These are phyloP conservation scores for Anthoptus insignis DNA, from an alignment of 2,888 invertebrate species.

Conservation along the genomic window DNA sequence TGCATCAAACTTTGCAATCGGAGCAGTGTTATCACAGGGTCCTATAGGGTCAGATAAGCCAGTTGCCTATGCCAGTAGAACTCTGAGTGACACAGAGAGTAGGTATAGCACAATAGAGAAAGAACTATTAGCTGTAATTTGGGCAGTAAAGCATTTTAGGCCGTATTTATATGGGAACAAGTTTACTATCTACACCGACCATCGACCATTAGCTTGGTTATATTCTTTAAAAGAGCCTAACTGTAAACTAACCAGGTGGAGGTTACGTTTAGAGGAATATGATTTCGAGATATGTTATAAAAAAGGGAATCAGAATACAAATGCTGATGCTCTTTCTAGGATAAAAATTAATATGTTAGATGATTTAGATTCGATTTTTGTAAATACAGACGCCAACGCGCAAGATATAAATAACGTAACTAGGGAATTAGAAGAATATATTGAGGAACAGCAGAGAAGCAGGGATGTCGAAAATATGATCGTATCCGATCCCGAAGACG, in stretches of 20 bases:
- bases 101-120: constrained; percentile 39
- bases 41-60: constrained; percentile 30
- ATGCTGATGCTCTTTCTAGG: constrained; percentile 34
- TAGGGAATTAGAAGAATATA: constrained; percentile 1
- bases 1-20: constrained; percentile 52
- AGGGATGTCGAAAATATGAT: neutral
- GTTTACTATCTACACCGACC: constrained; percentile 42
- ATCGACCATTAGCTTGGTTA: no score
- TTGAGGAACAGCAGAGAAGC: neutral
- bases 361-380: neutral
- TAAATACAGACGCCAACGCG: neutral
- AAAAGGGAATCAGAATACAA: constrained; percentile 33
- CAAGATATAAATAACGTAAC: neutral
- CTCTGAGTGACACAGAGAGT: constrained; percentile 19
- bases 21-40: constrained; percentile 55
- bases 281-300: constrained; percentile 22
- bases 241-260: constrained; percentile 6
- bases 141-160: constrained; percentile 47
- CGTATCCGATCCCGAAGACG: neutral
- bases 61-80: constrained; percentile 36
- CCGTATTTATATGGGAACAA: constrained; percentile 57
- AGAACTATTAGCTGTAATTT: constrained; percentile 42
- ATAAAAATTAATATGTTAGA: neutral
- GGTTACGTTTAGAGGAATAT: constrained; percentile 4
- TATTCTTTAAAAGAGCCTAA: no score